Base-by-base conservation (phyloP, 2,113 vertebrate genomes). In the Micronycteris hirsuta region DNA sequence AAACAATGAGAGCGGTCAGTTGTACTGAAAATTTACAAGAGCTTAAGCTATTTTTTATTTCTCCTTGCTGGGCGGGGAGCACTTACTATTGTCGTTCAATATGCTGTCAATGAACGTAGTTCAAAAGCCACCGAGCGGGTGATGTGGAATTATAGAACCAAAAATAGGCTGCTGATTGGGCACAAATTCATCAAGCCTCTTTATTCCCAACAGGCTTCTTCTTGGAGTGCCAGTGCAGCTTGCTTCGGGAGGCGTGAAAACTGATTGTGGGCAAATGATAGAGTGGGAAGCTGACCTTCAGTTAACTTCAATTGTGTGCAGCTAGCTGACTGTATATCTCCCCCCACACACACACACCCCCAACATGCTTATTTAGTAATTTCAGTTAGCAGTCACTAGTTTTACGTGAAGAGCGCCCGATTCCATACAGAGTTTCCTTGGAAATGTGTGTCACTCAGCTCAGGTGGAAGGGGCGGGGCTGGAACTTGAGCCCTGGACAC, bases 141-240 rank as follows among this genome's bases (percentile, higher is more conserved):
- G 88, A 77, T 94, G 52, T 9, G 43, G 81, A 91, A 96, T 97
- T 97, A 82, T 13, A 63, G 87, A 82, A 67, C n/a, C 45, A 81
- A 94, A 96, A 98, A 96, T 91, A 82, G 78, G 58, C 58, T 9
- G 16, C 97, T 80, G 96, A 95, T 97, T 95, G 81, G 85, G 52
- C 82, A 70, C 61, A 58, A 24, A 80, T 68, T 94, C 93, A 96
- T 97, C 92, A 94, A 93, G 89, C 74, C 82, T 54, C 78, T 96
- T 95, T 86, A 49, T 96, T 89, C 74, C 56, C 84, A 54, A 33
- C 33, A 83, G 71, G 70, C 56, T 49, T 96, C 94, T 91, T 82
- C 52, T 47, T 70, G 87, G 54, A 6, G 0, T 88, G 94, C 81
- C 84, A 78, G 78, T 61, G 24, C 4, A 31, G 85, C 90, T 88